Evolutionary conservation across 2,113 vertebrate species (phyloP), one percentile per base, ranked within the genome.

Genomic region (Kobus ellipsiprymnus): DNA sequence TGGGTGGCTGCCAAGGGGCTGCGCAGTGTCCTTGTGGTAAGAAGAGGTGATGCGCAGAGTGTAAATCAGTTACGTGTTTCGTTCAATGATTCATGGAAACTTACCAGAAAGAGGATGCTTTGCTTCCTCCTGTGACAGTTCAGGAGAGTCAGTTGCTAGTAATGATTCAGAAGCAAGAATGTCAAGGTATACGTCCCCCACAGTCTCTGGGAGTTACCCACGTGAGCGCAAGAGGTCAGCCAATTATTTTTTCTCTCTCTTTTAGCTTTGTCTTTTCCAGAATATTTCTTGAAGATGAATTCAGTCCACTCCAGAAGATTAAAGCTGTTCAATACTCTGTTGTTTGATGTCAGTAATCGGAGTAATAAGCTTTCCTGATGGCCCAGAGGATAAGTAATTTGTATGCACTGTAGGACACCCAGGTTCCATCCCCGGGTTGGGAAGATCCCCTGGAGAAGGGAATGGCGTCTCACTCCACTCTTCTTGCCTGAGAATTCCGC

Each of bases 321-420:
- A 97, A 93, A 27, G 0, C 0, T 97, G 93, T 97, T 98, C 96
- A 91, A 97, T 98, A 64, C 94, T 98, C 91, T 95, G 83, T 15
- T 62, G 27, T 97, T 98, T 97, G 90, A 98, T 97, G 91, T 98
- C 95, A 67, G 97, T 97, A 98, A 95, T 95, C 98, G 90, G 46
- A 95, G 23, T 81, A 94, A 40, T 13, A 23, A 36, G 5, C 36
- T 74, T 40, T 74, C 36, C 67, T 40, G 21, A 74, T 2, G 5
- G 19, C 21, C 19, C 36, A 74, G 36, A 40, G 2, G 5, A 36
- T 40, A 74, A 23, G 25, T 40, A 40, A 74, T 74, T 40, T 74
- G 67, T 12, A 13, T 74, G 5, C 21, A 25, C 6, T 40, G 1
- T 74, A 74, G 36, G 67, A 74, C 21, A 40, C 10, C 9, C 67